Evolutionary conservation across 2,888 invertebrate species (phyloP).

Genomic region (Dioctria linearis): DNA sequence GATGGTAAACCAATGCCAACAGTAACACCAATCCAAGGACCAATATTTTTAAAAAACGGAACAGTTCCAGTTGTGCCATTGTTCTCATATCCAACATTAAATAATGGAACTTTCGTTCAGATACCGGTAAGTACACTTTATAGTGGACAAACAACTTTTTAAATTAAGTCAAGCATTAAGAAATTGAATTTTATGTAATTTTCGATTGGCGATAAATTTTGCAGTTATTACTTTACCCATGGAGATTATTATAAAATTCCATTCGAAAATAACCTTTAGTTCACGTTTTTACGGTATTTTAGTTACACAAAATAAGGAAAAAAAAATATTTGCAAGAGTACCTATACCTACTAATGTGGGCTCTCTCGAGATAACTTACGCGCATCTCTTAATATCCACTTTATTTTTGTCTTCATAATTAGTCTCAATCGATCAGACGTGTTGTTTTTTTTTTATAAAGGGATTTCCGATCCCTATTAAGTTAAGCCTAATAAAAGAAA

Average conservation of each 20-base stretch:
- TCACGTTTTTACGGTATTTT: constrained; percentile 10
- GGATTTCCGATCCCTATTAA: background rate
- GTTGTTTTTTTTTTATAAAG: too few relatives aligned
- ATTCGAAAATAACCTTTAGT: constrained; percentile 14
- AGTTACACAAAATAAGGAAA: background rate
- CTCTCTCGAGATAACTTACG: too few relatives aligned
- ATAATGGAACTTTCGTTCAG: constrained; percentile 90
- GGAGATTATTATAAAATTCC: constrained; percentile 4
- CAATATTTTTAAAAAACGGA: constrained; percentile 88
- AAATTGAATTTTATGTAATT: constrained; percentile 37
- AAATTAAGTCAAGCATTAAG: constrained; percentile 4
- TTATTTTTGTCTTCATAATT: too few relatives aligned
- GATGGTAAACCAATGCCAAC: constrained; percentile 73
- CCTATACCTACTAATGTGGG: too few relatives aligned
- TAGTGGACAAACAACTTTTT: background rate
- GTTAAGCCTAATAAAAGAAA: background rate
- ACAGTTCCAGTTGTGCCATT: constrained; percentile 90
- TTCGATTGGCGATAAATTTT: constrained; percentile 1
- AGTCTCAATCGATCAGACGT: too few relatives aligned
- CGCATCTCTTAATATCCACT: too few relatives aligned
- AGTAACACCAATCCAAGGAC: constrained; percentile 89
- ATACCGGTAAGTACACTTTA: constrained; percentile 84
- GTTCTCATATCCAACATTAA: constrained; percentile 86
- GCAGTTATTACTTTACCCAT: constrained; percentile 9
- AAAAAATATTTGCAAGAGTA: constrained; percentile 32